Percentiles rank a stretch among this genome's conserved stretches.
Evolutionary conservation across 2,113 vertebrate genomes (phyloP).

Genomic region (Phalacrocorax brasilianus): DNA sequence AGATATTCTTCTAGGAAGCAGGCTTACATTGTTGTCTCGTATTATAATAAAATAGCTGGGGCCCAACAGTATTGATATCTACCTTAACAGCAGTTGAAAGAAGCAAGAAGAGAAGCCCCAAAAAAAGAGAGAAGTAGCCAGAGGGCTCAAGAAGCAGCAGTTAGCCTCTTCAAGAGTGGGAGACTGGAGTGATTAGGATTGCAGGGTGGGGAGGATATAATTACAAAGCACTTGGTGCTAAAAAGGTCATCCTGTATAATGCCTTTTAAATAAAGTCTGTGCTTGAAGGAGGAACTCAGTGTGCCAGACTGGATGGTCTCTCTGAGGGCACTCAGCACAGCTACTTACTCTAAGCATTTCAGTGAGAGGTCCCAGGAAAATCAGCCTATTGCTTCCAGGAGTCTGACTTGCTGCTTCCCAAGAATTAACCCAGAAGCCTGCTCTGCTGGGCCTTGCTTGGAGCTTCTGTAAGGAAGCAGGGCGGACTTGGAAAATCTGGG

Average conservation of each 20-base stretch:
- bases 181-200: background rate
- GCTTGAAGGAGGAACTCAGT: background rate
- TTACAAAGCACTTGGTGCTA: background rate
- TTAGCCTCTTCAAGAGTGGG: background rate
- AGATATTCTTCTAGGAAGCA: background rate
- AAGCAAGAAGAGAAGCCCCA: background rate
- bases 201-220: background rate
- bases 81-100: background rate
- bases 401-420: background rate
- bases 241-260: background rate
- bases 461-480: background rate
- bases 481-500: background rate
- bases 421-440: background rate
- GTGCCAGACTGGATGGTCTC: background rate
- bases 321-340: slow-evolving; percentile 13
- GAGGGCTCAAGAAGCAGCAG: background rate
- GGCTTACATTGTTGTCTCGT: background rate
- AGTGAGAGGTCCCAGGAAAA: background rate
- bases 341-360: background rate
- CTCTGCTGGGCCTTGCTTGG: background rate
- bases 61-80: background rate
- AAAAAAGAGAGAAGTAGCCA: background rate
- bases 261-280: background rate
- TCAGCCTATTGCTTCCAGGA: background rate
- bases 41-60: background rate